These are phyloP conservation scores for Turnix velox DNA, from an alignment of 2,113 vertebrate species.

Conservation along the genomic window DNA sequence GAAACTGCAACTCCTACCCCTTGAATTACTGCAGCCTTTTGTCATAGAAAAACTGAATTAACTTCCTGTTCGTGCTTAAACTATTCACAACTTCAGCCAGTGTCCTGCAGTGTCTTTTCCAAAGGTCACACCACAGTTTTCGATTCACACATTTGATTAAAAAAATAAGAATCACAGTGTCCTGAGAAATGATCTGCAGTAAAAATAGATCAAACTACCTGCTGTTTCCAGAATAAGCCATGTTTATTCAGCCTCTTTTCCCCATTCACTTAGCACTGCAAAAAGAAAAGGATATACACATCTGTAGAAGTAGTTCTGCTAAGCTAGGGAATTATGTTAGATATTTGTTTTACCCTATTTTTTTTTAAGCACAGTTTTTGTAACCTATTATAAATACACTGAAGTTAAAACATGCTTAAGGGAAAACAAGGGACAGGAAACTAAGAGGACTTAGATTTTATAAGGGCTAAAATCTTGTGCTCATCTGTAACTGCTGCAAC, in stretches of 20 bases:
- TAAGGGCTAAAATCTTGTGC: background rate
- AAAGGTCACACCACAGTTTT: constrained; percentile 69
- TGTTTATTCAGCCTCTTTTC: constrained; percentile 66
- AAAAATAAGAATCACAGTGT: constrained; percentile 70
- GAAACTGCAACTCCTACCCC: constrained; percentile 45
- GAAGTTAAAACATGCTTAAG: constrained; percentile 24
- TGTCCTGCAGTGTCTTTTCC: constrained; percentile 66
- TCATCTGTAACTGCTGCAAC: background rate
- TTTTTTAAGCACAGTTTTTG: background rate
- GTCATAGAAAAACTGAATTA: constrained; percentile 52
- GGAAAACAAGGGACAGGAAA: constrained; percentile 7
- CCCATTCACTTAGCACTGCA: constrained; percentile 55
- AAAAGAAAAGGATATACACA: constrained; percentile 41
- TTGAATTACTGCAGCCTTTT: constrained; percentile 38
- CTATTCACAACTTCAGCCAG: constrained; percentile 53
- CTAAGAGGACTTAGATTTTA: constrained; percentile 31
- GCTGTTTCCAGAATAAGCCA: constrained; percentile 65
- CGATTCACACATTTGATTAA: constrained; percentile 78
- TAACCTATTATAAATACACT: constrained; percentile 30
- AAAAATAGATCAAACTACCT: constrained; percentile 74
- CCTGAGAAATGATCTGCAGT: constrained; percentile 73
- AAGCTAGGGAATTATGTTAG: constrained; percentile 50
- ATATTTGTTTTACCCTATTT: background rate
- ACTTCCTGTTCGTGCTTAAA: constrained; percentile 58
- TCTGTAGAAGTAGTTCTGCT: constrained; percentile 44